Evolutionary conservation across 2,113 vertebrate species (phyloP), one percentile per base, ranked within the genome.

Genomic region (Orycteropus afer): DNA sequence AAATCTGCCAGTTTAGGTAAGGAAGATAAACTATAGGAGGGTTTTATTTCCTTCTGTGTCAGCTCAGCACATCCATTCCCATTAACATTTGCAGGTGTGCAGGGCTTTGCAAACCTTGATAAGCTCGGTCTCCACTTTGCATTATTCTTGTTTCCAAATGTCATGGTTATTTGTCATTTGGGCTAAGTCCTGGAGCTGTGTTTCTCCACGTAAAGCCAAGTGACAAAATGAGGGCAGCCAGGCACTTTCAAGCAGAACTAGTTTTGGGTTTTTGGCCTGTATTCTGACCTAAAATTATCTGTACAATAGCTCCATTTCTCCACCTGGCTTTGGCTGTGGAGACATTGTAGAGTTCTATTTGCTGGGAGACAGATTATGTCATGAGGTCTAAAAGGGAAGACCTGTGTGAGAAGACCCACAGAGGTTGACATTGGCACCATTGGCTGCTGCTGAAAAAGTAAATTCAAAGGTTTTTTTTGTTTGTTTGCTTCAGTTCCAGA

Each of bases 391-490:
- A 55, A 45, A 3, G 20, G 32, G 42, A 88, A 40, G 12, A 14
- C n/a, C 79, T 71, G 11, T 34, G 0, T 14, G 27, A 32, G 53
- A 87, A 3, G 42, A 23, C 63, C 32, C 4, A 0, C 5, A 15
- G 65, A 77, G 90, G 77, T 63, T 96, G 93, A 82, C 61, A 20
- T 45, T 93, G 95, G 95, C 95, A 84, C 29, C 59, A 5, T 71
- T 32, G 23, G 69, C n/a, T n/a, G 49, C 57, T 77, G 57, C 47
- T 90, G 63, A 95, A 97, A 92, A 91, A 27, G 59, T 61, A 76
- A 76, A 81, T 91, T 97, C 82, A 95, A 89, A 95, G 86, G n/a
- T n/a, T n/a, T n/a, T n/a, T n/a, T n/a, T 63, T 87, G 49, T 55
- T 32, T 45, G 17, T 49, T 65, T 37, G 37, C 88, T 88, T 89